A percentile compares a stretch with the other conserved stretches of the same genome.
phyloP scores from a whole-genome alignment of 2,888 invertebrate genomes.

The Idaea straminata region DNA sequence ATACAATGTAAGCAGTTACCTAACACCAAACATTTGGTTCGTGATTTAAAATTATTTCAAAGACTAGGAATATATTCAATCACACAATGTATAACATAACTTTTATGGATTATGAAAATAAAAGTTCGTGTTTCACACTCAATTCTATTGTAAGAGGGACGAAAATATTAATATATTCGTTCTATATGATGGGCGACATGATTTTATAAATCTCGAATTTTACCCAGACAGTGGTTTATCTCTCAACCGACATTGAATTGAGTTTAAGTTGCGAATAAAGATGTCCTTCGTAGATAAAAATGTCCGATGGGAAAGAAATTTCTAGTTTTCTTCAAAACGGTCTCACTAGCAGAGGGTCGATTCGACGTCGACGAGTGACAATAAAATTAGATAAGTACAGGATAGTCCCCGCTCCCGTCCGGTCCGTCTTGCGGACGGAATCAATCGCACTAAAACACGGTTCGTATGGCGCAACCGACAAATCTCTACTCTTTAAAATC shows the following conservation, averaged over 20 bases:
- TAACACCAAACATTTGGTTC: too few relatives aligned
- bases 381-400: conserved; percentile 79
- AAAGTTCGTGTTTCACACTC: conserved; percentile 8
- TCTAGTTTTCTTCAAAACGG: conserved; percentile 57
- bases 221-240: conserved; percentile 53
- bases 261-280: conserved; percentile 74
- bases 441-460: conserved; percentile 78
- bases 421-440: conserved; percentile 69
- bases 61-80: too few relatives aligned
- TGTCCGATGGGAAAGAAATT: conserved; percentile 62
- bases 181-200: background rate
- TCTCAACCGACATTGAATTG: conserved; percentile 60
- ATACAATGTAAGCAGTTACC: too few relatives aligned
- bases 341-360: conserved; percentile 59
- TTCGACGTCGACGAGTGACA: conserved; percentile 67
- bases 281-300: conserved; percentile 70
- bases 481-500: conserved; percentile 24
- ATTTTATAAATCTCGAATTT: conserved; percentile 33
- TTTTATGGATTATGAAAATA: conserved; percentile 14
- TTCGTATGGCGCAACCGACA: conserved; percentile 46
- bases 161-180: background rate
- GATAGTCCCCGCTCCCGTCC: conserved; percentile 60
- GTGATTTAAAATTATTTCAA: too few relatives aligned
- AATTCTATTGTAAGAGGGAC: conserved; percentile 1
- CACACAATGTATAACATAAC: background rate